Evolutionary conservation across 1,140 invertebrate species (phyloP), one percentile per base, ranked within the genome.

Genomic region (Drosophila biarmipes): DNA sequence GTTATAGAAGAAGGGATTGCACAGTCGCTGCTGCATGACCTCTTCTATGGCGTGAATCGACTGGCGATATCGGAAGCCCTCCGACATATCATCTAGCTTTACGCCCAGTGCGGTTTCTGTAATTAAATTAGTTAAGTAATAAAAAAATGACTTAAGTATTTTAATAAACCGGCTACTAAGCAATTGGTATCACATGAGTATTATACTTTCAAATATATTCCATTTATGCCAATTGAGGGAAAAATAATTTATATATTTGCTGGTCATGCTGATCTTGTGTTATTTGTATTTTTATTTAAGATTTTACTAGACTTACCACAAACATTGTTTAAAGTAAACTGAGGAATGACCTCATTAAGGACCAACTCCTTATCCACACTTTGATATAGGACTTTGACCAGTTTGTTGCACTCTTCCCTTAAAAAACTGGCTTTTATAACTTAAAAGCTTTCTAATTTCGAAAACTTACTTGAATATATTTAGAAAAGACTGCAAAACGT

Each of bases 101-200:
- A 94, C 94, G 0, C 96, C 97, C 94, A 98, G 96, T 10, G 96
- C 96, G 21, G 96, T 96, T 92, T 97, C 96, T 96, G 68, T 6
- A 42, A 14, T 17, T 52, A 51, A 15, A 53, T 34, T 10, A 40
- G 4, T n/a, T 42, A 15, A 12, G 4, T 42, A 17, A 12, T 0
- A 56, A 5, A 8, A 14, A 15, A 37, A 19, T 24, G 8, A 0
- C 5, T 15, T 1, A 11, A 15, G 21, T 43, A 19, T 0, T 15
- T 40, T 7, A 10, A 17, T 4, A 15, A 40, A 40, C 38, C 38
- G 2, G 38, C 0, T 0, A 10, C n/a, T 40, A 8, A 10, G 10
- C 7, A 40, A 8, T 17, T n/a, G 3, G 2, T 40, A 17, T 8
- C 4, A 17, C 4, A 17, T 10, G 10, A 15, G 6, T 40, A 7